phyloP scores from a whole-genome alignment of 2,797 vertebrate genomes.

The Sebastes ruberrimus region DNA sequence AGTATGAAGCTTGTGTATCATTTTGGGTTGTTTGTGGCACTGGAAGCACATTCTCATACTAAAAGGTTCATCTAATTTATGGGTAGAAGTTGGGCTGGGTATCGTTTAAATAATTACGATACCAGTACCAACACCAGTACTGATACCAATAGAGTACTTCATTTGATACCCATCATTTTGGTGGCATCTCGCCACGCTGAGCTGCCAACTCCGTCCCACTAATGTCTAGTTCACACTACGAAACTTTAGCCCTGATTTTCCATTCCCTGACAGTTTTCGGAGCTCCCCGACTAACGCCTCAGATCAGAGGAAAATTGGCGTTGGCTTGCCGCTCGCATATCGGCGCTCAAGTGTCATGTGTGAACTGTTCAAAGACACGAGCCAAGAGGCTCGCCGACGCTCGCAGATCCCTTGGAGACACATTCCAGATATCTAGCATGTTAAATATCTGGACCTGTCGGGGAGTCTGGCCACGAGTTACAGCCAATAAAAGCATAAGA shows the following conservation, averaged over 20 bases:
- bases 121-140: neutral
- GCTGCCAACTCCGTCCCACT: neutral
- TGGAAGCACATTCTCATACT: neutral
- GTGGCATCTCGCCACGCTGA: neutral
- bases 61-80: neutral
- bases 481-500: neutral
- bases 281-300: no score
- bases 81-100: neutral
- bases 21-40: neutral
- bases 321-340: neutral
- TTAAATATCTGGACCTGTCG: neutral
- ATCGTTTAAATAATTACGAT: no score
- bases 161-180: neutral
- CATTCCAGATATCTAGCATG: neutral
- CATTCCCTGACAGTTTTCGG: no score
- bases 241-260: no score
- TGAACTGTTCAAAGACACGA: neutral
- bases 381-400: no score
- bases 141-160: neutral
- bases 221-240: neutral
- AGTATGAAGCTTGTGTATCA: neutral
- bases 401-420: neutral
- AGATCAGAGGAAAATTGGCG: neutral
- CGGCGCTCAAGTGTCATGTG: no score
- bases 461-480: fast-evolving